phyloP scores from a whole-genome alignment of 2,113 vertebrate species.

The Gobiocypris rarus region DNA sequence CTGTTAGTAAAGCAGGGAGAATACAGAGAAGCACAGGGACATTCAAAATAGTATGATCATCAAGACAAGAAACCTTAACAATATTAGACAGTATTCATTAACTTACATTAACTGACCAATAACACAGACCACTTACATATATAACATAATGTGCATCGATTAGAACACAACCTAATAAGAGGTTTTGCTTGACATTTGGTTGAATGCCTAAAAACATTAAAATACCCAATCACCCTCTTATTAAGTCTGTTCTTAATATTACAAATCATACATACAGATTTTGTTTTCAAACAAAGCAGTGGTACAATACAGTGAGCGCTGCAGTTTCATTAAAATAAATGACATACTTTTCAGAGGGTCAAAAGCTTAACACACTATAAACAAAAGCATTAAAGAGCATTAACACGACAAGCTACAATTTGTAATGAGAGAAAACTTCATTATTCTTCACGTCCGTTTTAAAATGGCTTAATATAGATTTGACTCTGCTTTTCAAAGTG shows the following conservation, averaged over 20 bases:
- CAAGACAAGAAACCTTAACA: constrained; percentile 55
- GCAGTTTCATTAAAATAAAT: constrained; percentile 8
- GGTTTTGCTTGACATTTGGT: background rate
- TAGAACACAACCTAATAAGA: constrained; percentile 41
- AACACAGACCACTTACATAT: background rate
- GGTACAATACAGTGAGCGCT: background rate
- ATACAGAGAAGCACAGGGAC: constrained; percentile 86
- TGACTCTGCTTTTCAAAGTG: background rate
- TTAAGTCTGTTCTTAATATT: constrained; percentile 34
- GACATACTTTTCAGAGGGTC: constrained; percentile 23
- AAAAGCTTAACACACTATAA: background rate
- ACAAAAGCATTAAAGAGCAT: background rate
- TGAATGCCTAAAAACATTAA: background rate
- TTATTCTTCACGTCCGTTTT: background rate
- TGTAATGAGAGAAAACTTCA: background rate
- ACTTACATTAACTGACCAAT: background rate
- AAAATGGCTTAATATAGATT: background rate
- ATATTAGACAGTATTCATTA: background rate
- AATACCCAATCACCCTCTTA: background rate
- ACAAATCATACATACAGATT: background rate
- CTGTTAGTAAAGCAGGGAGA: constrained; percentile 88
- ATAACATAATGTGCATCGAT: background rate
- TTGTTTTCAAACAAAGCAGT: background rate
- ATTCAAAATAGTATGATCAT: constrained; percentile 93
- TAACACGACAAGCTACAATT: background rate